Evolutionary conservation across 2,113 vertebrate genomes (phyloP).

Genomic region (Mesoclemmys tuberculata): DNA sequence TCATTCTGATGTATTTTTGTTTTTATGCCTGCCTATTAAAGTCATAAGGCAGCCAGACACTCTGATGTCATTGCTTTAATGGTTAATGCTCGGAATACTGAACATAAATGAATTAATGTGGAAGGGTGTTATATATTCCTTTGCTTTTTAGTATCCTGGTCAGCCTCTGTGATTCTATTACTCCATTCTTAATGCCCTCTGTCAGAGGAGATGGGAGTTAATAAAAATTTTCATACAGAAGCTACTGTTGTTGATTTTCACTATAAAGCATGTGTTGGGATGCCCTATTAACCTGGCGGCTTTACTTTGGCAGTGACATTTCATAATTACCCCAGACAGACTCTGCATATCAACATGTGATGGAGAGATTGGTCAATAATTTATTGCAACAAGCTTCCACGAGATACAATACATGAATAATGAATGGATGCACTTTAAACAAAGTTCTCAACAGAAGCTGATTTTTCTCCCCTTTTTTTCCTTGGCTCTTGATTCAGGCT

Average conservation of each 20-base stretch:
- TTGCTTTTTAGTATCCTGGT: not conserved
- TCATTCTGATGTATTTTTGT: not conserved
- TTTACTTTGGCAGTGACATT: not conserved
- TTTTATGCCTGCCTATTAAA: not conserved
- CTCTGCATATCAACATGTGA: conserved; percentile 33
- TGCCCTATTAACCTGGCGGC: not conserved
- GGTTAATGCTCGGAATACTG: not conserved
- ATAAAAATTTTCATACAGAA: not conserved
- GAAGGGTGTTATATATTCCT: not conserved
- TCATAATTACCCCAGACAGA: conserved; percentile 26
- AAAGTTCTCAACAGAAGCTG: not conserved
- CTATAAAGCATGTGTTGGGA: not conserved
- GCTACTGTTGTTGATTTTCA: not conserved
- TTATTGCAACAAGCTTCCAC: conserved; percentile 43
- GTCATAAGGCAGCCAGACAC: not conserved
- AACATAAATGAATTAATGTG: not conserved
- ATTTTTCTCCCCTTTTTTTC: not conserved
- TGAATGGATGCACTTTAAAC: conserved; percentile 47
- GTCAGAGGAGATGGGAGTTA: not conserved
- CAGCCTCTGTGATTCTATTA: not conserved
- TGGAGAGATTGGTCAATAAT: conserved; percentile 49
- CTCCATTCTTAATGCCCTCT: not conserved
- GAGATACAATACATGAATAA: conserved; percentile 63
- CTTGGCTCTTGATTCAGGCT: conserved; percentile 32
- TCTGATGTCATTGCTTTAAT: not conserved